phyloP scores from a whole-genome alignment of 2,797 vertebrate genomes.

The Sebastes iracundus region DNA sequence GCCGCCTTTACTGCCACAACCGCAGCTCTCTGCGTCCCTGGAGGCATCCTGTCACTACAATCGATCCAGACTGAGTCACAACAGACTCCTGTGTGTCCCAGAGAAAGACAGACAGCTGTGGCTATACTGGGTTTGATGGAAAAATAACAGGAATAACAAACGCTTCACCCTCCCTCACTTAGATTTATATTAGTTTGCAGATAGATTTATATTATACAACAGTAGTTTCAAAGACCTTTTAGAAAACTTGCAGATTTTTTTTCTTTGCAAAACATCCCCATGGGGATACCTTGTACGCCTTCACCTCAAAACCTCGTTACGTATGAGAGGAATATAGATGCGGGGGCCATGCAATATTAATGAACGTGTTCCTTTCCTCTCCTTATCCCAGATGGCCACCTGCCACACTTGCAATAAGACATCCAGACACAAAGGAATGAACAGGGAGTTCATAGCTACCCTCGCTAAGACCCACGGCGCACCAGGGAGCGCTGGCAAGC shows the following conservation, averaged over 20 bases:
- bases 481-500: slow-evolving; percentile 71
- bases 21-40: not conserved
- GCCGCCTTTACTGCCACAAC: not conserved
- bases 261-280: not conserved
- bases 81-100: slow-evolving; percentile 4
- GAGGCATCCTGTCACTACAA: slow-evolving; percentile 6
- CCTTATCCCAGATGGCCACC: slow-evolving; percentile 87
- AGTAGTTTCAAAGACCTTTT: not conserved
- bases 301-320: slow-evolving; percentile 31
- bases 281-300: not conserved
- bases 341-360: slow-evolving; percentile 43
- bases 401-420: slow-evolving; percentile 91
- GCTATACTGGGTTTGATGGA: not conserved
- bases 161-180: not conserved
- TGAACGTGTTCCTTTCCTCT: slow-evolving; percentile 27
- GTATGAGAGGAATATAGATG: slow-evolving; percentile 18
- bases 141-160: not conserved
- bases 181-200: not conserved
- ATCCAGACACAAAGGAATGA: slow-evolving; percentile 85
- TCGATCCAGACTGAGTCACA: slow-evolving; percentile 10
- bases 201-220: not conserved
- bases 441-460: slow-evolving; percentile 81
- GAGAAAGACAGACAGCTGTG: slow-evolving; percentile 2
- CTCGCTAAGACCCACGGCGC: slow-evolving; percentile 69
- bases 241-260: not conserved